These are phyloP conservation scores for Agelaius tricolor DNA, from an alignment of 2,113 vertebrate genomes.

Conservation along the genomic window DNA sequence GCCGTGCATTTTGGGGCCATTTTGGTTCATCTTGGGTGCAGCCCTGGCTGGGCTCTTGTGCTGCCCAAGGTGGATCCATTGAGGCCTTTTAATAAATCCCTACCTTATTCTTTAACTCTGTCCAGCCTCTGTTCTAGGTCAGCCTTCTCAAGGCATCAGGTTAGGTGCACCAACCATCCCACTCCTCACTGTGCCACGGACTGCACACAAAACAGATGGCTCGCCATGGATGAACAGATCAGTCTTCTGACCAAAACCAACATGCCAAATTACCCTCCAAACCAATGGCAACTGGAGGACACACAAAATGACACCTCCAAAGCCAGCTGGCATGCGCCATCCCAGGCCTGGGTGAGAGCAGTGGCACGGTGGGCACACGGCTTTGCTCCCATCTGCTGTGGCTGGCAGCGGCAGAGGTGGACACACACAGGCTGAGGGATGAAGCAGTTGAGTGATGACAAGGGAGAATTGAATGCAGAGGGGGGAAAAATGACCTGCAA, in stretches of 20 bases:
- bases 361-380: conserved; percentile 7
- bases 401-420: conserved; percentile 11
- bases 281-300: conserved; percentile 42
- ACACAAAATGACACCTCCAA: not conserved
- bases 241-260: conserved; percentile 46
- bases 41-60: not conserved
- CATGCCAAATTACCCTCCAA: conserved; percentile 29
- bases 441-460: conserved; percentile 11
- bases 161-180: not conserved
- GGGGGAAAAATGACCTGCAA: not conserved
- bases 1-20: not conserved
- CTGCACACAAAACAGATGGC: not conserved
- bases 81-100: not conserved
- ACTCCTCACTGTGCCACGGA: not conserved
- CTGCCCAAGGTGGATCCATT: not conserved
- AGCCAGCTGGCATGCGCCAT: conserved; percentile 21
- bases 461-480: not conserved
- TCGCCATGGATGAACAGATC: not conserved
- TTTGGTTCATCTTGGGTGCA: not conserved
- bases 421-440: not conserved
- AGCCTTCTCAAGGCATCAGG: not conserved
- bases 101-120: not conserved
- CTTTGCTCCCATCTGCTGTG: conserved; percentile 42
- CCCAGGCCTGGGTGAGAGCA: not conserved
- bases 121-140: not conserved